Evolutionary conservation across 2,888 invertebrate genomes (phyloP).

Genomic region (Trachelus tabidus): DNA sequence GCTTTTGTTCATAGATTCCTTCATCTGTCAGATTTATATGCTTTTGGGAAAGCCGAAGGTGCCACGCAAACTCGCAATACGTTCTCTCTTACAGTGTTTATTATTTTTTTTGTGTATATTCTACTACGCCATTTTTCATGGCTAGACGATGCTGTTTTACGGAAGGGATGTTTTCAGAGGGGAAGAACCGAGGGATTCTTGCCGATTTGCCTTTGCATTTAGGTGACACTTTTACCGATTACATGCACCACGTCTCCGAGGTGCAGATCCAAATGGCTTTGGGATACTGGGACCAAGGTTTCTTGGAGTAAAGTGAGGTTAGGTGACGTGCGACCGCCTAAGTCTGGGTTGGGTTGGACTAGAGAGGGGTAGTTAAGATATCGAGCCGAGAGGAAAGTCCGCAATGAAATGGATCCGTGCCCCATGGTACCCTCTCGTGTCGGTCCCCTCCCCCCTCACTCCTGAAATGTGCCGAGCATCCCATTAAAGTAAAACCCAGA

Average conservation of each 20-base stretch:
- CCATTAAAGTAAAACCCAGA: neutral
- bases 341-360: slow-evolving; percentile 28
- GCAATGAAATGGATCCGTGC: neutral
- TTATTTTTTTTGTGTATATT: neutral
- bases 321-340: neutral
- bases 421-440: neutral
- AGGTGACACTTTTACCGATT: neutral
- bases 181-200: neutral
- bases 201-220: no score
- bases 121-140: neutral
- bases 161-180: neutral
- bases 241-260: neutral
- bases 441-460: neutral
- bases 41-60: slow-evolving; percentile 2
- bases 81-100: neutral
- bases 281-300: slow-evolving; percentile 1
- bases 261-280: slow-evolving; percentile 9
- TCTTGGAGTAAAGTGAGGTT: neutral
- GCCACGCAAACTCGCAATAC: neutral
- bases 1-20: slow-evolving; percentile 60
- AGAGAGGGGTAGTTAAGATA: slow-evolving; percentile 38
- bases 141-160: neutral
- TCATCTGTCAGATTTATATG: slow-evolving; percentile 52
- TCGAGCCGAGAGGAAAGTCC: slow-evolving; percentile 22
- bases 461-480: neutral